phyloP scores from a whole-genome alignment of 2,888 invertebrate species.

The Rhamphomyia laevipes region DNA sequence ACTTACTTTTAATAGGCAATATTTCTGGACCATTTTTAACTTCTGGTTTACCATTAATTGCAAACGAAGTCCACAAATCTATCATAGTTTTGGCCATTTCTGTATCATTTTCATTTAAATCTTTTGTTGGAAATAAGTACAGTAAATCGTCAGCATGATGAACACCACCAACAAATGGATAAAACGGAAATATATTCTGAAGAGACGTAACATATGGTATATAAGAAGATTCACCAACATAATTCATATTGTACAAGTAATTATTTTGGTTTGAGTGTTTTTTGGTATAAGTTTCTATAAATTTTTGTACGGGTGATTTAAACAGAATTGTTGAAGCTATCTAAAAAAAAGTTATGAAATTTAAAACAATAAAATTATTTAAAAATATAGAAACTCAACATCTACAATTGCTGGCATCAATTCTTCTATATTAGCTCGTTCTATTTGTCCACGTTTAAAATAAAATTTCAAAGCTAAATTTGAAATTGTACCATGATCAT shows the following conservation, averaged over 20 bases:
- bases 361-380: background rate
- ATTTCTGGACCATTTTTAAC: constrained; percentile 9
- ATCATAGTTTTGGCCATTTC: constrained; percentile 39
- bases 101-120: constrained; percentile 29
- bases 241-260: constrained; percentile 42
- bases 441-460: constrained; percentile 24
- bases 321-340: constrained; percentile 28
- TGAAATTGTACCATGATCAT: constrained; percentile 13
- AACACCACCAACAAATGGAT: constrained; percentile 41
- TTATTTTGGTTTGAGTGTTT: constrained; percentile 31
- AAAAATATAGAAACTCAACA: constrained; percentile 25
- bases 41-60: constrained; percentile 27
- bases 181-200: constrained; percentile 28
- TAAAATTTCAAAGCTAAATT: constrained; percentile 34
- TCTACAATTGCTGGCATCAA: constrained; percentile 40
- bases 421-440: constrained; percentile 32
- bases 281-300: constrained; percentile 26
- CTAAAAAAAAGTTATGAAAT: constrained; percentile 17
- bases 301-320: constrained; percentile 38
- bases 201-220: constrained; percentile 38
- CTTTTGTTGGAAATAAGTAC: constrained; percentile 40
- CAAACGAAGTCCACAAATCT: constrained; percentile 37
- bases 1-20: constrained; percentile 14
- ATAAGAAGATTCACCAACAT: constrained; percentile 33
- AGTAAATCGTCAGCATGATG: constrained; percentile 49